Base-by-base conservation (phyloP, 2,797 vertebrate species). In the Tragelaphus eurycerus region DNA sequence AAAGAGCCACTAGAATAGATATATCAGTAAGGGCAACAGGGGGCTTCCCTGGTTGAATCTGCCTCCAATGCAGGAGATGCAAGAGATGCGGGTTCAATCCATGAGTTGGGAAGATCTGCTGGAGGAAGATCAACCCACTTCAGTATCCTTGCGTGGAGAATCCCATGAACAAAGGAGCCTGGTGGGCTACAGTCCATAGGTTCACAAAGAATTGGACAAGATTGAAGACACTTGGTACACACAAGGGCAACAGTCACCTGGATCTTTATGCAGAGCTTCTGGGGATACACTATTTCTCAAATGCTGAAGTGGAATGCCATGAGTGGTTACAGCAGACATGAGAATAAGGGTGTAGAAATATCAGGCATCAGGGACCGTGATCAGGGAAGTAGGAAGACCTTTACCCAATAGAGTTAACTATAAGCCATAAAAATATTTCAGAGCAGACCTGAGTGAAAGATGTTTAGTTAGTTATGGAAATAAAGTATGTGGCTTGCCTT, bases 401-500 rank as follows among this genome's bases (percentile, higher is more conserved):
- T 96, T 84, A 93, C 46, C 91, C 55, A 55, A 52, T 27, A 87
- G 38, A 94, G 85, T 97, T 95, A 96, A 96, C 86, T 64, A 52
- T 50, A 89, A 98, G 74, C 79, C 89, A 64, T 96, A 90, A 94
- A 96, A 85, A 29, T 79, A 95, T 60, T 90, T 76, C 27, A 8
- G 52, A 85, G 83, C 23, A 92, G 57, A 74, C 46, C 16, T 8
- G 52, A 93, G 76, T 50, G 13, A 96, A 95, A 62, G 86, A 87
- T n/a, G 54, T 86, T 94, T 59, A 89, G 86, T 98, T 95, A 97
- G 95, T 71, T 94, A 95, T 85, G 95, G 90, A 97, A 96, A 96
- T 13, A 43, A 96, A 94, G 43, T 95, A 86, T 95, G 90, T 59
- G 54, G 54, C 83, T 95, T 85, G 38, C 76, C 57, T 90, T 89